Conservation (phyloP, 2,888 invertebrate species). For the Elegia similella region DNA sequence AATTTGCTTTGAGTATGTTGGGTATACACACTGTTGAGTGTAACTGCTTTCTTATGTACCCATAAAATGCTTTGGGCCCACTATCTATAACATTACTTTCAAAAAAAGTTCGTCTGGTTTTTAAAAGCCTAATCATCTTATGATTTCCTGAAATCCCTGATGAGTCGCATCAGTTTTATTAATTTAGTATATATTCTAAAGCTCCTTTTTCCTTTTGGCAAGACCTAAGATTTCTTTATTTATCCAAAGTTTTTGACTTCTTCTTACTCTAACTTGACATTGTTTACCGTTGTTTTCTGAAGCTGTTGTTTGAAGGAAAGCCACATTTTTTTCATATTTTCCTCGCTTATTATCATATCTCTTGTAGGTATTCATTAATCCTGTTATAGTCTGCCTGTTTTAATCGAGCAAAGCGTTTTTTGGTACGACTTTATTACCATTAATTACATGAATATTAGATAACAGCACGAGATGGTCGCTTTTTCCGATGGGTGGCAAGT, state of each 20-base stretch:
- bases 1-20: too few species aligned
- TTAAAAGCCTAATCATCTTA: not conserved
- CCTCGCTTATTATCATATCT: too few species aligned
- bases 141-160: not conserved
- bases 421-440: too few species aligned
- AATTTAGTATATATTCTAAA: not conserved
- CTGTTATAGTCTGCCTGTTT: not conserved
- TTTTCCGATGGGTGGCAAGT: not conserved
- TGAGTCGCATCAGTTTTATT: not conserved
- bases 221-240: too few species aligned
- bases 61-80: too few species aligned
- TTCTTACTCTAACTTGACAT: not conserved
- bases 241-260: not conserved
- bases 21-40: too few species aligned
- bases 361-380: not conserved
- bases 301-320: too few species aligned
- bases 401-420: too few species aligned
- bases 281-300: not conserved
- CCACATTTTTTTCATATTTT: not conserved
- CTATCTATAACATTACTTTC: too few species aligned
- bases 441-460: not conserved
- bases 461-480: not conserved
- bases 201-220: not conserved
- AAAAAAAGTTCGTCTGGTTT: not conserved
- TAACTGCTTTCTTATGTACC: too few species aligned